phyloP scores from a whole-genome alignment of 1,140 invertebrate genomes.

The Drosophila rhopaloa region DNA sequence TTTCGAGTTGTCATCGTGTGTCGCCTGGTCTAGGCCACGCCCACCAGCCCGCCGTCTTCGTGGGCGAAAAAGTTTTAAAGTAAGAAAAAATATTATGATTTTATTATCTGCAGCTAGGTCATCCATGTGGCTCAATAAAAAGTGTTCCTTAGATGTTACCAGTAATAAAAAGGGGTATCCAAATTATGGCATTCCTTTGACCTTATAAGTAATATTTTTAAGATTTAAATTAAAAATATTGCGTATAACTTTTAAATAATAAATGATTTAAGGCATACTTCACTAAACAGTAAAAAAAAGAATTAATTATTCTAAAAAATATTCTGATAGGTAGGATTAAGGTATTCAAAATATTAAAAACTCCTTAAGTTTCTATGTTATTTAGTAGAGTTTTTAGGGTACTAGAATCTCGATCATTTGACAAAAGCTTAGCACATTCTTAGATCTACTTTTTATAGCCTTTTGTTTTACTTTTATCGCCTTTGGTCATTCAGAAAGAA shows the following conservation, averaged over 20 bases:
- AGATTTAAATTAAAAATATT: too few relatives aligned
- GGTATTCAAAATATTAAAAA: too few relatives aligned
- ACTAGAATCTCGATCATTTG: background rate
- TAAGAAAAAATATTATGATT: conserved; percentile 22
- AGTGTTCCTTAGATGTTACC: background rate
- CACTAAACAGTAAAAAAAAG: too few relatives aligned
- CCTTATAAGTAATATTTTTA: too few relatives aligned
- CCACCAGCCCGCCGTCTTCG: conserved; percentile 9
- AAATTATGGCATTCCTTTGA: background rate
- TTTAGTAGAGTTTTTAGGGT: background rate
- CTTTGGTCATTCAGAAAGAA: conserved; percentile 1
- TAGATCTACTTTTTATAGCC: background rate
- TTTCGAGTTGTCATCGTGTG: conserved; percentile 41
- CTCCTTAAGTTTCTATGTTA: too few relatives aligned
- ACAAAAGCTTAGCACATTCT: background rate
- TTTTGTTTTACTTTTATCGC: conserved; percentile 37
- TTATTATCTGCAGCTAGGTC: conserved; percentile 34
- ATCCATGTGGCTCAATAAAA: background rate
- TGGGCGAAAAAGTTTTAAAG: conserved; percentile 27
- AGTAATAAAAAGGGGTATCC: background rate
- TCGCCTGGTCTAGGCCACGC: conserved; percentile 3
- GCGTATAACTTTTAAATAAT: too few relatives aligned
- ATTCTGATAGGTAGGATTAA: too few relatives aligned
- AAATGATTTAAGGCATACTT: too few relatives aligned
- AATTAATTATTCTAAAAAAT: too few relatives aligned